phyloP scores from a whole-genome alignment of 2,797 vertebrate genomes.

The Crotalus adamanteus region DNA sequence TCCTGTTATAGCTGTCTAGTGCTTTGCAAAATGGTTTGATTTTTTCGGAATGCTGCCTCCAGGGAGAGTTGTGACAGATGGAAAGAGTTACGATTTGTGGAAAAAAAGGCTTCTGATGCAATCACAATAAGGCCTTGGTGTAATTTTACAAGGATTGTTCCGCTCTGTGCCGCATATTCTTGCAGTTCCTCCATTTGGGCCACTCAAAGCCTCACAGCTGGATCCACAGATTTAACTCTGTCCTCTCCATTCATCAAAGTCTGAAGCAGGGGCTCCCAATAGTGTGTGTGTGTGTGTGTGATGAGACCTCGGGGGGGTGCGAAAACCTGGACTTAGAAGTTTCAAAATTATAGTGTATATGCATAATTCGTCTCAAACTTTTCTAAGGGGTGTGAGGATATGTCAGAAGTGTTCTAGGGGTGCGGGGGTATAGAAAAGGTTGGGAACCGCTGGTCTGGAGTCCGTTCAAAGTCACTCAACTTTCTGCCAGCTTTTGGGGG shows the following conservation, averaged over 20 bases:
- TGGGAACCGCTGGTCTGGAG: background rate
- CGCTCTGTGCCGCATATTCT: background rate
- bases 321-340: too few relatives aligned
- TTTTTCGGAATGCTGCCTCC: background rate
- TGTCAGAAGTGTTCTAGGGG: too few relatives aligned
- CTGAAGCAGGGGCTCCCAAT: too few relatives aligned
- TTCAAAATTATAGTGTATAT: too few relatives aligned
- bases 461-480: background rate
- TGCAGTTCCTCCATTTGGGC: background rate
- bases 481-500: background rate
- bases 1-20: too few relatives aligned
- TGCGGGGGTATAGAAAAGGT: too few relatives aligned
- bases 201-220: background rate
- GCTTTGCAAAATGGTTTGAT: background rate
- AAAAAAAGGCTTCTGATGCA: background rate
- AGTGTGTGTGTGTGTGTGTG: too few relatives aligned
- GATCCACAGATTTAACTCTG: background rate
- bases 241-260: background rate
- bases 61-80: background rate
- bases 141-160: background rate
- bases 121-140: background rate
- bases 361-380: too few relatives aligned
- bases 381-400: too few relatives aligned
- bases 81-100: background rate
- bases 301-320: too few relatives aligned